Conservation (phyloP, 1,140 invertebrate species). For the Drosophila rufa region DNA sequence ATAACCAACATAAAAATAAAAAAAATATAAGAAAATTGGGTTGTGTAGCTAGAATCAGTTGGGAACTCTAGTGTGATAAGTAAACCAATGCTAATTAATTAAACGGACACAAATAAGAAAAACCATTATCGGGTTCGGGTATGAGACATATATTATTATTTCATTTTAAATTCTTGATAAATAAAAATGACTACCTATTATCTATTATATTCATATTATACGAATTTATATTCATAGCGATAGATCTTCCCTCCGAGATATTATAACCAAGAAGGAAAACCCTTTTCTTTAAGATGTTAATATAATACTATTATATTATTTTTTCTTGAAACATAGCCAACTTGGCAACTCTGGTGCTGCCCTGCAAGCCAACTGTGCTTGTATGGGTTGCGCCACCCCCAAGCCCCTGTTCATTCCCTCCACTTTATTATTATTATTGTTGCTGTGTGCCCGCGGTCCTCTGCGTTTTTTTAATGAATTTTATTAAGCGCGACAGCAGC, state of each 20-base stretch:
- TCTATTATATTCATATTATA: no score
- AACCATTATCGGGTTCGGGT: no score
- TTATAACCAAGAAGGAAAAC: no score
- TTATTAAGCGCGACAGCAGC: constrained; percentile 65
- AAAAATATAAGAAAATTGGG: neutral
- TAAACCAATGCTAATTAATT: no score
- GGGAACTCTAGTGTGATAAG: no score
- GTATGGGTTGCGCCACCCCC: constrained; percentile 14
- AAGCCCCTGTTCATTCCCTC: neutral
- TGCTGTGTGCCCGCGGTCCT: constrained; percentile 27
- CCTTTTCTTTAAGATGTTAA: neutral
- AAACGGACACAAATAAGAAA: no score
- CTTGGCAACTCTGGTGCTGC: constrained; percentile 3
- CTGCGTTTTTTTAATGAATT: constrained; percentile 57
- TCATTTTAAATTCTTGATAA: no score
- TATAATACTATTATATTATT: neutral
- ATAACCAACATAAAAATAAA: neutral
- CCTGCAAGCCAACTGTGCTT: constrained; percentile 3
- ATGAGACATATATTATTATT: no score
- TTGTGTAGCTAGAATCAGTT: no score
- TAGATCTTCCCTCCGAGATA: no score
- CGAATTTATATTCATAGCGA: no score
- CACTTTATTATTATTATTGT: constrained; percentile 55
- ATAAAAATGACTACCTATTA: no score
- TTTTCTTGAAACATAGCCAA: neutral